phyloP scores from a whole-genome alignment of 2,113 vertebrate genomes.

The Madoqua kirkii region DNA sequence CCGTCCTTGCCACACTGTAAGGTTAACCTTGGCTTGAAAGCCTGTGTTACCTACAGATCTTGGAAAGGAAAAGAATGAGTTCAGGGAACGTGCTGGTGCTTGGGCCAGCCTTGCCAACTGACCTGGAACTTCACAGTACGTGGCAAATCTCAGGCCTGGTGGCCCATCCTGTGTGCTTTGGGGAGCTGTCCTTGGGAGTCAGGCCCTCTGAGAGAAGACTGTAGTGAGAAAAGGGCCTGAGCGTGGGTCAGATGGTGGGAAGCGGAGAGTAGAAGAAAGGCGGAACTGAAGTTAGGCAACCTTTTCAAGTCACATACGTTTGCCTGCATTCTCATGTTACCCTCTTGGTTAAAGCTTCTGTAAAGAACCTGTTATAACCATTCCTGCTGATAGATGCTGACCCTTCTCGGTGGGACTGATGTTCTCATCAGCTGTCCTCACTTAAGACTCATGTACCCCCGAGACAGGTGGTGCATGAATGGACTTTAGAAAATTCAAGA shows the following conservation, averaged over 20 bases:
- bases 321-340: neutral
- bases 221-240: neutral
- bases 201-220: neutral
- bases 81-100: neutral
- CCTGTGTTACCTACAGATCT: neutral
- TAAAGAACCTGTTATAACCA: neutral
- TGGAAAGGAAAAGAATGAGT: neutral
- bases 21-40: neutral
- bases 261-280: neutral
- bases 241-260: neutral
- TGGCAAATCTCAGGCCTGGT: neutral
- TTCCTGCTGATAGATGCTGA: neutral
- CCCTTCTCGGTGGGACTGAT: neutral
- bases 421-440: neutral
- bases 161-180: neutral
- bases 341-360: neutral
- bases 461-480: neutral
- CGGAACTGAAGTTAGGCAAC: neutral
- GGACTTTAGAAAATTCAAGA: neutral
- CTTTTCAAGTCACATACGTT: neutral
- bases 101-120: neutral
- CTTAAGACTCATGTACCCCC: neutral
- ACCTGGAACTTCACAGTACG: neutral
- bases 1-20: neutral
- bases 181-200: neutral